Evolutionary conservation across 2,113 vertebrate genomes (phyloP), one percentile per base, ranked within the genome.

Genomic region (Rhinopomastus cyanomelas): DNA sequence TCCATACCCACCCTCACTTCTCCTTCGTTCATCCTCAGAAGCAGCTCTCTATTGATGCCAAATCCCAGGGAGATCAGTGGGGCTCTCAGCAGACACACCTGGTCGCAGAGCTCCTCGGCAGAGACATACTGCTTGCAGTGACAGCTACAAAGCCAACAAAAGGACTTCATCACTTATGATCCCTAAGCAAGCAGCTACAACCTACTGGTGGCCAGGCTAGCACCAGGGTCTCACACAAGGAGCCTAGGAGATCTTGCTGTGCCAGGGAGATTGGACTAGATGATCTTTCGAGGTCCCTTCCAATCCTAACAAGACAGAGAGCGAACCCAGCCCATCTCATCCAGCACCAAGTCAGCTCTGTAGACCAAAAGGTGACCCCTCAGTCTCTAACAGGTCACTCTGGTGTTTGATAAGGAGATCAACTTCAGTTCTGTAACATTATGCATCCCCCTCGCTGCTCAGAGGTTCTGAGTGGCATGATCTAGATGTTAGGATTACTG

Each of bases 41-140:
- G 89, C 51, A 99, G 95, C 62, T 98, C 93, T 52, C 97, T 96
- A 37, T 97, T 93, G 68, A 95, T 56, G 8, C 95, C 95, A 60
- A 97, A 93, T 39, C 81, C 95, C 92, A 98, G 96, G 48, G 97
- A 98, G 64, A 99, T 82, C 11, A 65, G 96, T 8, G 98, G 98
- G 34, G 97, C 97, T 64, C 87, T 96, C 90, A 97, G 96, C 89
- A 98, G 88, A 90, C 99, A 99, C n/a, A 95, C 95, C 4, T 94
- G 86, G 73, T 98, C 97, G 89, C 98, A 99, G 39, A 99, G 96
- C 94, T 99, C 98, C 94, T 99, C 98, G 1, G 96, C 97, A 19
- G 98, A 98, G 66, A 99, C 25, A 2, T 99, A 99, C 36, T 89
- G 95, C 77, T 93, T 93, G 95, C 99, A 99, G 27, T 95, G 98